Base-by-base conservation (phyloP, 2,797 vertebrate genomes). In the Leptatherina wallacei region DNA sequence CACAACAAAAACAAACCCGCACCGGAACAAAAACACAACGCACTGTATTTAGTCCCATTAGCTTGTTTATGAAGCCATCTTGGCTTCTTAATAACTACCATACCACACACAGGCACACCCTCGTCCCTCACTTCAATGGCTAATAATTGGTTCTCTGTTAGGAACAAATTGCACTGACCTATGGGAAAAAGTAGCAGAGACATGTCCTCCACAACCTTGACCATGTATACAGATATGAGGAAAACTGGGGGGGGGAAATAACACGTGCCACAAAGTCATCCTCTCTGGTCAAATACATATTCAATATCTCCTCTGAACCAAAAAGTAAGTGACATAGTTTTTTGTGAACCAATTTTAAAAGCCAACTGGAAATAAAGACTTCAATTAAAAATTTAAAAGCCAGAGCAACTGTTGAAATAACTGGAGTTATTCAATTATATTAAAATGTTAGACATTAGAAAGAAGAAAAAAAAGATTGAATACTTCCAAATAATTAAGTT, bases 61-160 rank as follows among this genome's bases (percentile, higher is more conserved):
- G 62, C 74, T 69, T 88, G 85, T 89, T 89, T 88, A 86, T 79
- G 65, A 75, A 75, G 69, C 73, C 61, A 54, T 66, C 73, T 63
- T 51, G 64, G 77, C 49, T 61, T 71, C 79, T 80, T 90, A 90
- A 91, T 89, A 54, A 78, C 66, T 29, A 42, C 22, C 61, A 18
- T 6, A 69, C 65, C 2, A 30, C 61, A 72, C 57, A 27, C 56
- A 83, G 69, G 78, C 88, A 87, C 86, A 82, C 71, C 64, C 69
- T 68, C 79, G 42, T 63, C 57, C 71, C 47, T 73, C 27, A 35
- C 72, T 68, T 75, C 61, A 61, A 86, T 24, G 63, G 71, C 35
- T 61, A 61, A 80, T 91, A 91, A 92, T 88, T 87, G 85, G 55
- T 69, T 65, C 60, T 75, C 67, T 57, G 77, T 72, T 72, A 61